Base-by-base conservation (phyloP, 2,888 invertebrate species). In the Dolomedes plantarius region DNA sequence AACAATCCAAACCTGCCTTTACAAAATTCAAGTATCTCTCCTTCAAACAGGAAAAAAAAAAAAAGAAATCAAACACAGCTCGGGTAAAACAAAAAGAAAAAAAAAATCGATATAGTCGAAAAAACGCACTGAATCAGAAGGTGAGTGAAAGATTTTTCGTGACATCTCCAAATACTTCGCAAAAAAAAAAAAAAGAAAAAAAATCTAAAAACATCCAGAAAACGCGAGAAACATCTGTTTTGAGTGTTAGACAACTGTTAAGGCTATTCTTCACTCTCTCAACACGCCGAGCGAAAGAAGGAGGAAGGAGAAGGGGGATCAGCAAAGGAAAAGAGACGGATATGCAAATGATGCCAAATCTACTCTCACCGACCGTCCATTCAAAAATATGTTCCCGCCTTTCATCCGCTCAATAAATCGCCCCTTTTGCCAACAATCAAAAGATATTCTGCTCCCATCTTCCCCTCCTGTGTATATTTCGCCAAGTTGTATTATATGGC, bases 321-420 rank as follows among this genome's bases (percentile, higher is more conserved):
- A 62, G 69, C 41, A 69, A 72, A 46, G 23, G 56, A 75, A 65
- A 77, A 68, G 50, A 67, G 76, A 50, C 65, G 77, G 72, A 77
- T 85, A 85, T 85, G 83, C 83, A 85, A 85, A 85, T 85, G 83
- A 85, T 67, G 50, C 77, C 32, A 85, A 85, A 85, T 85, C 83
- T 77, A 85, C 83, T 85, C 82, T 76, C 68, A 50, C 82, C 72
- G 72, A 68, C 32, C 23, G 62, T 71, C 82, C 83, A 85, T 85
- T 85, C 83, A 85, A 73, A 85, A 85, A 85, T 85, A 85, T 85
- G 74, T 81, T 81, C 75, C 73, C 41, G 50, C 31, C 81, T 68
- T 74, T 80, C 83, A 27, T 67, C 41, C 77, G 73, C 73, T 85
- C 83, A 77, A 85, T 85, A 85, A 85, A 85, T 85, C 83, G 83